Base-by-base conservation (phyloP, 1,140 invertebrate genomes). In the Monochamus saltuarius region DNA sequence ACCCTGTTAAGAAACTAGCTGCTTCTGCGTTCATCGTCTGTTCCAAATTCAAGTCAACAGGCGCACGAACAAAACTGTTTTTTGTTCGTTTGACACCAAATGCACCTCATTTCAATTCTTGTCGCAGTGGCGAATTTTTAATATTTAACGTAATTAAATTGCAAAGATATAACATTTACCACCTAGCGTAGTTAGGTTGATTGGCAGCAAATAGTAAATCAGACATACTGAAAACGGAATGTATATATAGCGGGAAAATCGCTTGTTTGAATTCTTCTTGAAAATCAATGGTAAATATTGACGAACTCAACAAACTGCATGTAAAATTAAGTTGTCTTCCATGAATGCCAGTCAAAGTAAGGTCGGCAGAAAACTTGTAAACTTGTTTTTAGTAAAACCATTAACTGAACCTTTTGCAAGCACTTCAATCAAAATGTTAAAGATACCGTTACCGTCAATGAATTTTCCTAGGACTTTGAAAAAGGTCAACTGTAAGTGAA, bases 181-280 rank as follows among this genome's bases (percentile, higher is more conserved):
- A 73, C 46, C 65, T 46, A 2, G 69, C 62, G 56, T 73, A 68
- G 53, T 71, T 73, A 13, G 54, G 67, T 38, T 72, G 71, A 47
- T 73, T 72, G n/a, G 68, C 53, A 8, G 55, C 49, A 53, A 73
- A 73, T 60, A 73, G 72, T 36, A 64, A 50, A 63, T 66, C 61
- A 36, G 51, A 42, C 52, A 72, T 66, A 34, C 71, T 52, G 34
- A 50, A 63, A 47, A 70, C 45, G 10, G 55, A 69, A 47, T 68
- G 51, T 10, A 67, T n/a, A 38, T 60, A 72, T 17, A 72, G 53
- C 43, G 71, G 47, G n/a, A 58, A 67, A 67, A 40, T 72, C 55
- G 52, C 67, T 65, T n/a, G 36, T 65, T 14, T 66, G 46, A 38
- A 72, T 70, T 54, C 63, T 68, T 61, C 66, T 66, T 14, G 64